A percentile compares a stretch with the other conserved stretches of the same genome.
Conservation (phyloP, 2,797 vertebrate genomes). For the Cheracebus regulus region DNA sequence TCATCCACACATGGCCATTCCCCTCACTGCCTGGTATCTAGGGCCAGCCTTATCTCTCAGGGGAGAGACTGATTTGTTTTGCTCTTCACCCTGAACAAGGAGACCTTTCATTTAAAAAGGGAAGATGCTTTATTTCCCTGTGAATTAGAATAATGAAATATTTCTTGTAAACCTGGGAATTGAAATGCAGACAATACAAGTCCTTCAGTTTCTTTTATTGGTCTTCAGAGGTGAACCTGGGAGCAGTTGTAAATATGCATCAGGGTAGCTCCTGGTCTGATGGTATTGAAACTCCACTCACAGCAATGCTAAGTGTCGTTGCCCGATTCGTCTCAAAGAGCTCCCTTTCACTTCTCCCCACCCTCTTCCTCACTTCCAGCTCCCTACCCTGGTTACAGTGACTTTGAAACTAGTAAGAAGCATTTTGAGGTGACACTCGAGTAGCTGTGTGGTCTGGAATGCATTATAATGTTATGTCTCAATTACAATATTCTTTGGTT, state of each 20-base stretch:
- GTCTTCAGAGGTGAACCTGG: slow-evolving; percentile 61
- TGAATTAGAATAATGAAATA: slow-evolving; percentile 57
- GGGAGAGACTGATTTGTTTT: background rate
- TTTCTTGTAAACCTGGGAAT: slow-evolving; percentile 71
- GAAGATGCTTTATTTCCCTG: slow-evolving; percentile 41
- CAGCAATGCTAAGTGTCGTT: background rate
- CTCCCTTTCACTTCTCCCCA: background rate
- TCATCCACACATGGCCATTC: fast-evolving
- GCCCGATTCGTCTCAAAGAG: background rate
- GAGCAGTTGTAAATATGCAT: slow-evolving; percentile 47
- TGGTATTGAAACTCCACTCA: slow-evolving; percentile 47
- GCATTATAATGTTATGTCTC: slow-evolving; percentile 61
- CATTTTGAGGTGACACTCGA: slow-evolving; percentile 45
- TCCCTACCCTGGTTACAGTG: background rate
- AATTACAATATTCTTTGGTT: slow-evolving; percentile 50
- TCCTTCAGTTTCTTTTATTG: slow-evolving; percentile 65
- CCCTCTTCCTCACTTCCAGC: background rate
- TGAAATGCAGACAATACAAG: slow-evolving; percentile 65
- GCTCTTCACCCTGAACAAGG: slow-evolving; percentile 60
- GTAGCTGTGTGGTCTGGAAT: slow-evolving; percentile 43
- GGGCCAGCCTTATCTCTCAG: background rate
- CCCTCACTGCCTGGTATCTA: background rate
- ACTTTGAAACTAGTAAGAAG: slow-evolving; percentile 67
- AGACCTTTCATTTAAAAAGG: slow-evolving; percentile 52
- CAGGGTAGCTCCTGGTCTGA: background rate